Conservation (phyloP, 2,888 invertebrate genomes). For the Anagyrus pseudococci region DNA sequence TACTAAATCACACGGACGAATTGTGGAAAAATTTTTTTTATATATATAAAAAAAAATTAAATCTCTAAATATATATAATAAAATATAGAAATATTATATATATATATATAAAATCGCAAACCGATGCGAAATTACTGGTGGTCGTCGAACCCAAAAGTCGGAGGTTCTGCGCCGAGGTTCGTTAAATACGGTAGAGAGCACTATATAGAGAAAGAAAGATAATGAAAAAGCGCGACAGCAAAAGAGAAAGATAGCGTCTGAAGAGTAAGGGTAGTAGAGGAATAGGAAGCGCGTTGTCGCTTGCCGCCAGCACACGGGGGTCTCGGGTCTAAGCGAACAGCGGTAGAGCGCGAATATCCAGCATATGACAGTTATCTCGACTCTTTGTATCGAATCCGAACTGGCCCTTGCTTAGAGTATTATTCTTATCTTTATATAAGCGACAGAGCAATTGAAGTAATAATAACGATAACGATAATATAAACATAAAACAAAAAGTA, state of each 20-base stretch:
- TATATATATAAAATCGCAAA: too few relatives aligned
- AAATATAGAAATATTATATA: background rate
- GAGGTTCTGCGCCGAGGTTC: constrained; percentile 21
- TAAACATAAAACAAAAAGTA: background rate
- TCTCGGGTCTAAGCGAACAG: constrained; percentile 39
- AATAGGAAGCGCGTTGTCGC: background rate
- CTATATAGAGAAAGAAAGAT: constrained; percentile 11
- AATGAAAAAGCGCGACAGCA: constrained; percentile 8
- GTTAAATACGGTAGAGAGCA: background rate
- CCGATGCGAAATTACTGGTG: constrained; percentile 24
- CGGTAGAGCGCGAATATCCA: too few relatives aligned
- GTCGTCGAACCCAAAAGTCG: constrained; percentile 32
- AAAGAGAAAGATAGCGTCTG: background rate
- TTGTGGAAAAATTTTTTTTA: constrained; percentile 19
- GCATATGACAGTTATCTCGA: too few relatives aligned
- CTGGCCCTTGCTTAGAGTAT: constrained; percentile 59
- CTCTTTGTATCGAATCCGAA: too few relatives aligned
- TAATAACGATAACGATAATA: constrained; percentile 45
- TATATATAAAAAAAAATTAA: constrained; percentile 1
- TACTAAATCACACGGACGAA: constrained; percentile 15
- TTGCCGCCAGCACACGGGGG: too few relatives aligned
- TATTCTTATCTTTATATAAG: constrained; percentile 58
- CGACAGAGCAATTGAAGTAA: constrained; percentile 57
- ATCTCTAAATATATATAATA: constrained; percentile 4
- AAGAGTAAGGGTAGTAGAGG: constrained; percentile 22